phyloP scores from a whole-genome alignment of 2,113 vertebrate genomes.

The Antechinus stuartii region DNA sequence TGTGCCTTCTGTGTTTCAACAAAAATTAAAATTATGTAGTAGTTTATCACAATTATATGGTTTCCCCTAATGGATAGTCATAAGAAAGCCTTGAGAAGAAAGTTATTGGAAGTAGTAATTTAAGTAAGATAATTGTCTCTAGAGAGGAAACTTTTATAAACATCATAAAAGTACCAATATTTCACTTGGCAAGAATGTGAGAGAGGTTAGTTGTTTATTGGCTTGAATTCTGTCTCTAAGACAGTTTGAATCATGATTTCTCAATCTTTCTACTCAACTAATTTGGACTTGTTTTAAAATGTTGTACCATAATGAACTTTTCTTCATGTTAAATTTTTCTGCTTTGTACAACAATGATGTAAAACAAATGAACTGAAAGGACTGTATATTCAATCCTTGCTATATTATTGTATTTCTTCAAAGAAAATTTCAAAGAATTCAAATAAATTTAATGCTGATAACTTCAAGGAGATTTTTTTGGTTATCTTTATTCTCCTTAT shows the following conservation, averaged over 20 bases:
- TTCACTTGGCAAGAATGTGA: background rate
- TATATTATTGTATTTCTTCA: background rate
- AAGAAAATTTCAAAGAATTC: background rate
- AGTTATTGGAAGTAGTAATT: background rate
- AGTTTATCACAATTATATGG: background rate
- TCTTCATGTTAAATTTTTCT: conserved; percentile 18
- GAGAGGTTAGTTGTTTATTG: background rate
- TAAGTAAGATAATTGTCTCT: background rate
- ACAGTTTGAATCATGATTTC: background rate
- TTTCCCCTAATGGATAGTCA: background rate
- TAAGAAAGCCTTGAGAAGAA: conserved; percentile 12
- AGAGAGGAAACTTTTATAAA: background rate
- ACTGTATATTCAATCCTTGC: background rate
- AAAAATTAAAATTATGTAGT: background rate
- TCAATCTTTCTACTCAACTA: background rate
- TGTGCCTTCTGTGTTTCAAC: background rate
- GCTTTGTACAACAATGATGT: background rate
- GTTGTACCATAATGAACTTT: background rate
- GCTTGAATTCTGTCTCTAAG: conserved; percentile 46
- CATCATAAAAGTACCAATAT: background rate
- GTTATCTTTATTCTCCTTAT: too few relatives aligned
- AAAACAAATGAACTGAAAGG: background rate
- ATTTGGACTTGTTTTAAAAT: conserved; percentile 58
- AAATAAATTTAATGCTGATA: too few relatives aligned
- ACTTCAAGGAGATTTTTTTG: too few relatives aligned